These are phyloP conservation scores for Uropsilus gracilis DNA, from an alignment of 2,113 vertebrate species.

Conservation along the genomic window DNA sequence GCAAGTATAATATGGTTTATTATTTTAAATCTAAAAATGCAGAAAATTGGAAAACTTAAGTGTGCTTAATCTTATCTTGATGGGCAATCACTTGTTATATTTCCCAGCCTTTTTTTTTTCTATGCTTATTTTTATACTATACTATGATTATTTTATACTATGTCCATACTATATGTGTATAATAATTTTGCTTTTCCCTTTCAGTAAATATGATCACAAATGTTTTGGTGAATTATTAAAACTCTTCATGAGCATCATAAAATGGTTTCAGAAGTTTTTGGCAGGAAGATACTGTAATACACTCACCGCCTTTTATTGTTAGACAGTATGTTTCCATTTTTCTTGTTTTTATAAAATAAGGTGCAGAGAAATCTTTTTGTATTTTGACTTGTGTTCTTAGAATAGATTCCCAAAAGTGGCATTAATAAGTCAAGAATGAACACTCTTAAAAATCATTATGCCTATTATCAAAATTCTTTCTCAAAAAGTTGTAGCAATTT, in stretches of 20 bases:
- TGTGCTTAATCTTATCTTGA: background rate
- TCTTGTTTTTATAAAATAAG: slow-evolving; percentile 35
- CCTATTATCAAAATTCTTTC: background rate
- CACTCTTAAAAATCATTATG: background rate
- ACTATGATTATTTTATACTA: background rate
- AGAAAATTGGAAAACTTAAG: slow-evolving; percentile 12
- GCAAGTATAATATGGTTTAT: slow-evolving; percentile 9
- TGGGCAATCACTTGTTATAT: background rate
- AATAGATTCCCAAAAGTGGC: background rate
- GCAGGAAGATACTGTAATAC: background rate
- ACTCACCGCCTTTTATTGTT: background rate
- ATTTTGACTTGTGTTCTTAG: background rate
- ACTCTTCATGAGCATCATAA: background rate
- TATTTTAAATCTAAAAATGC: slow-evolving; percentile 43
- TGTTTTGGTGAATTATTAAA: background rate
- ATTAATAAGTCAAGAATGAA: background rate
- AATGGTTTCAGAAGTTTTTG: slow-evolving; percentile 32
- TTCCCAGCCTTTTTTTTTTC: slow-evolving; percentile 32
- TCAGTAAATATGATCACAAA: background rate
- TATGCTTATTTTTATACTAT: slow-evolving; percentile 34
- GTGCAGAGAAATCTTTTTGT: background rate
- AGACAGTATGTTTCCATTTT: background rate
- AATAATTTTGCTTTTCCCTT: slow-evolving; percentile 32
- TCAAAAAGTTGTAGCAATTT: background rate
- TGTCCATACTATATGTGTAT: background rate